phyloP scores from a whole-genome alignment of 2,113 vertebrate species.

The Ceyx melanurus region DNA sequence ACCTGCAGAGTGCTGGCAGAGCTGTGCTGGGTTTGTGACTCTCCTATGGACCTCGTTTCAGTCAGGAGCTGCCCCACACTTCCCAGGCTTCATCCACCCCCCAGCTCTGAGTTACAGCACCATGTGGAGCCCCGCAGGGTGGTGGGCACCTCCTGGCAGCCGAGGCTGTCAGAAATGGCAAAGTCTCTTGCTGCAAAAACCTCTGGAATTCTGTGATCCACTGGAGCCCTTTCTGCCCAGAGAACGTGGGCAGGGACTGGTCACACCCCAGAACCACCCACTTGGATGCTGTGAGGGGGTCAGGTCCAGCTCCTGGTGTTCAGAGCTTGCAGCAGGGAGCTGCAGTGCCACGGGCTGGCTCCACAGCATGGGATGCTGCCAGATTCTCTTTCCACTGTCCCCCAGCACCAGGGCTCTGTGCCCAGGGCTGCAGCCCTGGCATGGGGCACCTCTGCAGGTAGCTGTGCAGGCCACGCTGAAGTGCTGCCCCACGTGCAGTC shows the following conservation, averaged over 20 bases:
- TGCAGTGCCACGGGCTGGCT: neutral
- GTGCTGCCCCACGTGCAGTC: neutral
- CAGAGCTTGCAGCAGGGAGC: accelerated
- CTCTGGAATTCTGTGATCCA: neutral
- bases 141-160: neutral
- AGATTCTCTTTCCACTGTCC: neutral
- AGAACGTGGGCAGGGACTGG: neutral
- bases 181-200: neutral
- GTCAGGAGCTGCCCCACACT: neutral
- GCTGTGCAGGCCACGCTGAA: accelerated
- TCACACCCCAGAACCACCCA: too few relatives aligned
- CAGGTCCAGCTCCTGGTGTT: neutral
- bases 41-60: neutral
- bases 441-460: neutral
- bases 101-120: neutral
- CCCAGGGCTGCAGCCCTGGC: accelerated
- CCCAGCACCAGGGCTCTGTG: neutral
- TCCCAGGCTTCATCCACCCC: neutral
- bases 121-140: neutral
- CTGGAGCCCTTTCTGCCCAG: neutral
- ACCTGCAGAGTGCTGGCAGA: neutral
- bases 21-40: neutral
- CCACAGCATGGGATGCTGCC: accelerated
- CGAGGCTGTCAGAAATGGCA: neutral
- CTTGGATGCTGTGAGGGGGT: neutral